These are phyloP conservation scores for Syndactyla subalaris DNA, from an alignment of 2,797 vertebrate species.

Conservation along the genomic window DNA sequence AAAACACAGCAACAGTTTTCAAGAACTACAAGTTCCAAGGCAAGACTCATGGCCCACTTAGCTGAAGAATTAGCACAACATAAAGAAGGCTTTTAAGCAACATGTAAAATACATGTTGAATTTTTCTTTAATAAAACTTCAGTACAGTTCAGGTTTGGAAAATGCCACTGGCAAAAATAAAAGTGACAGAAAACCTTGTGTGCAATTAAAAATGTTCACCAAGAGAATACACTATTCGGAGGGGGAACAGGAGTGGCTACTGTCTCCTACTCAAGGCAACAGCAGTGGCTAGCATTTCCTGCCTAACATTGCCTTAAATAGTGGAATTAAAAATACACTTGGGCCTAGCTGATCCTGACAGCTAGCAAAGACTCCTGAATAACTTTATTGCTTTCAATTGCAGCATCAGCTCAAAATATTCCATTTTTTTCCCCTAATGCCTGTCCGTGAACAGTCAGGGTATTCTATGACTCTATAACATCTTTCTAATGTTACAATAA, in stretches of 20 bases:
- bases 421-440: not conserved
- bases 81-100: not conserved
- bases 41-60: not conserved
- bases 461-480: fast-evolving
- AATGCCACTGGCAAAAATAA: not conserved
- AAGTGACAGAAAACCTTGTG: not conserved
- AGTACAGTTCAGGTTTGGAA: not conserved
- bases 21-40: not conserved
- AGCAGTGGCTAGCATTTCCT: fast-evolving
- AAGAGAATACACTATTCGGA: not conserved
- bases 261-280: not conserved
- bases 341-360: fast-evolving
- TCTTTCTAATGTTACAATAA: fast-evolving
- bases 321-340: not conserved
- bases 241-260: not conserved
- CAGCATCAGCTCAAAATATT: not conserved
- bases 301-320: fast-evolving
- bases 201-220: fast-evolving
- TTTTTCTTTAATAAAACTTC: not conserved
- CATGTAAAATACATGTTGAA: fast-evolving
- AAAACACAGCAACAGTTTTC: not conserved
- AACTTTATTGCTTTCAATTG: not conserved
- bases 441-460: not conserved
- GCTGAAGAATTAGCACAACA: fast-evolving
- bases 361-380: not conserved